These are phyloP conservation scores for Platorchestia sp. DNA, from an alignment of 1,140 invertebrate species.

Conservation along the genomic window DNA sequence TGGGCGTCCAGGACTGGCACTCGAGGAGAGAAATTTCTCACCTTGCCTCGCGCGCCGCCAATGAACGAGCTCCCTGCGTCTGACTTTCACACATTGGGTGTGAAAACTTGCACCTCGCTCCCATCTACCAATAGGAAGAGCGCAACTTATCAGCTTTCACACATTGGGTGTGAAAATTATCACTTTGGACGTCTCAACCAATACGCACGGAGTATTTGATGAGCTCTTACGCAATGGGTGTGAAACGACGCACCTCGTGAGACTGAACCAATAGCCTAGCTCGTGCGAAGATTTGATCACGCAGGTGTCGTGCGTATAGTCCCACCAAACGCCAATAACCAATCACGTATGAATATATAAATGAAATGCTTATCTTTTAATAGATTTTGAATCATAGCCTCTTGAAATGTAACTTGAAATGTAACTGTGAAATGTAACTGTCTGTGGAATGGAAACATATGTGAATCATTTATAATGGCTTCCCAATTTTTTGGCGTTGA, in stretches of 20 bases:
- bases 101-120: slow-evolving; percentile 37
- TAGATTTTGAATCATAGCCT: no score
- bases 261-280: not conserved
- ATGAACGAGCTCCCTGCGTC: not conserved
- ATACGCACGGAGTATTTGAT: not conserved
- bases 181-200: not conserved
- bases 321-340: not conserved
- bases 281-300: not conserved
- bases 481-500: no score
- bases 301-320: not conserved
- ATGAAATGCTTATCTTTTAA: no score
- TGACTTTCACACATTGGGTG: slow-evolving; percentile 53
- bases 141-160: not conserved
- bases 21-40: slow-evolving; percentile 54
- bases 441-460: no score
- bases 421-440: no score
- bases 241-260: not conserved
- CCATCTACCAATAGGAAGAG: slow-evolving; percentile 27
- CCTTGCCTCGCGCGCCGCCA: slow-evolving; percentile 2
- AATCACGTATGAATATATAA: no score
- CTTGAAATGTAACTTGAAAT: no score
- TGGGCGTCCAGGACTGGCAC: slow-evolving; percentile 10
- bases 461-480: no score
- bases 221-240: not conserved
- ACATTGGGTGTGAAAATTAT: slow-evolving; percentile 41